Evolutionary conservation across 2,797 vertebrate genomes (phyloP).

Genomic region (Vespertilio murinus): DNA sequence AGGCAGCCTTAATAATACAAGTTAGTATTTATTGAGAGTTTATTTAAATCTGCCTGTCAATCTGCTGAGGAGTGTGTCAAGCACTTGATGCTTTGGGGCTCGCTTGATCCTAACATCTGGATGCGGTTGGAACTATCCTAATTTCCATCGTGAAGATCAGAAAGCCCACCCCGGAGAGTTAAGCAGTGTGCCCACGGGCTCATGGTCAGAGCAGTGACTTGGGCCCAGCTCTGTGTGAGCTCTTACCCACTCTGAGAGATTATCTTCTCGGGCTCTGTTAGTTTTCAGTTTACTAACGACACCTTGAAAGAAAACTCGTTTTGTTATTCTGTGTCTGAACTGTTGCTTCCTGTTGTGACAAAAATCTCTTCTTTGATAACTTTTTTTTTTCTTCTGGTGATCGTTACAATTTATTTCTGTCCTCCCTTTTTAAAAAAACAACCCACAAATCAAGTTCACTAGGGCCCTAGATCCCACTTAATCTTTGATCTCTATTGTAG

Average conservation of each 20-base stretch:
- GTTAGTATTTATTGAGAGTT: not conserved
- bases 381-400: slow-evolving; percentile 30
- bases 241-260: not conserved
- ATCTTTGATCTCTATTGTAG: not conserved
- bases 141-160: not conserved
- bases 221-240: not conserved
- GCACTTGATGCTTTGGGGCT: not conserved
- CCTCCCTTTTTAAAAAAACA: not conserved
- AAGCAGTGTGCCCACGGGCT: not conserved
- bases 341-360: not conserved
- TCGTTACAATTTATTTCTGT: not conserved
- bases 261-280: not conserved
- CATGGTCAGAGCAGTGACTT: not conserved
- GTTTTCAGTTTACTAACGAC: not conserved
- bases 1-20: not conserved
- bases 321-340: not conserved
- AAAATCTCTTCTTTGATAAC: not conserved
- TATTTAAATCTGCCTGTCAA: not conserved
- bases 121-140: not conserved
- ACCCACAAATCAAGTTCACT: not conserved
- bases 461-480: not conserved
- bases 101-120: not conserved
- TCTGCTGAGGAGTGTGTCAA: not conserved
- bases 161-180: not conserved
- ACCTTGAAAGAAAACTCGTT: not conserved